These are phyloP conservation scores for Epinotia demarniana DNA, from an alignment of 2,888 invertebrate species.

Conservation along the genomic window DNA sequence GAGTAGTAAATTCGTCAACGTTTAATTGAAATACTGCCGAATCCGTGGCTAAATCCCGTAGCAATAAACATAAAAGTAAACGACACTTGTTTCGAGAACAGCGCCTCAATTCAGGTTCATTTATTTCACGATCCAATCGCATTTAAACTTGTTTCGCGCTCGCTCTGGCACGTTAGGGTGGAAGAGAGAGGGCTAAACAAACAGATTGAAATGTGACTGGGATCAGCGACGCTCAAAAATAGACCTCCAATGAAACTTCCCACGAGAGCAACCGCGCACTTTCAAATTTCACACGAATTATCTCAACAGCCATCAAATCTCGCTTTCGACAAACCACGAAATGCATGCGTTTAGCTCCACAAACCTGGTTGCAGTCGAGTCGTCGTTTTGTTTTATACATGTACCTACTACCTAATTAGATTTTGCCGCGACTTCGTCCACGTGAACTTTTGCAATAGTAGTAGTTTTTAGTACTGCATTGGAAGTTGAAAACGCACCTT, in stretches of 20 bases:
- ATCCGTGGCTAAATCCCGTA: slow-evolving; percentile 17
- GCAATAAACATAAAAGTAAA: slow-evolving; percentile 35
- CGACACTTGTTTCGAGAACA: slow-evolving; percentile 19
- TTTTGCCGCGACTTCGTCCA: too few relatives aligned
- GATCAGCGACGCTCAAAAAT: neutral
- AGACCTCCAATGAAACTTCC: slow-evolving; percentile 20
- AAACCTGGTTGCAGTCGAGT: neutral
- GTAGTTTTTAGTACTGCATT: too few relatives aligned
- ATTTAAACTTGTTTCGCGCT: neutral
- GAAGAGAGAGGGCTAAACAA: too few relatives aligned
- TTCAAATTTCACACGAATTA: slow-evolving; percentile 45
- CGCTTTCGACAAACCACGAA: slow-evolving; percentile 30
- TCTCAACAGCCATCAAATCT: slow-evolving; percentile 28
- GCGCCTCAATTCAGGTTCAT: neutral
- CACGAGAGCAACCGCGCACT: slow-evolving; percentile 30
- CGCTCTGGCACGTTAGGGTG: neutral
- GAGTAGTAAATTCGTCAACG: neutral
- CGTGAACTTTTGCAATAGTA: too few relatives aligned
- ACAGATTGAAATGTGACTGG: neutral
- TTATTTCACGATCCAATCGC: neutral
- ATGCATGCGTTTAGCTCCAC: neutral
- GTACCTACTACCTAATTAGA: too few relatives aligned
- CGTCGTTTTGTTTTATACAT: neutral
- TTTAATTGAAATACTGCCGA: neutral
- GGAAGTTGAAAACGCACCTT: too few relatives aligned